Percentiles rank a stretch among this genome's conserved stretches.
Evolutionary conservation across 2,888 invertebrate species (phyloP).

Genomic region (Acanthacorydalis orientalis): DNA sequence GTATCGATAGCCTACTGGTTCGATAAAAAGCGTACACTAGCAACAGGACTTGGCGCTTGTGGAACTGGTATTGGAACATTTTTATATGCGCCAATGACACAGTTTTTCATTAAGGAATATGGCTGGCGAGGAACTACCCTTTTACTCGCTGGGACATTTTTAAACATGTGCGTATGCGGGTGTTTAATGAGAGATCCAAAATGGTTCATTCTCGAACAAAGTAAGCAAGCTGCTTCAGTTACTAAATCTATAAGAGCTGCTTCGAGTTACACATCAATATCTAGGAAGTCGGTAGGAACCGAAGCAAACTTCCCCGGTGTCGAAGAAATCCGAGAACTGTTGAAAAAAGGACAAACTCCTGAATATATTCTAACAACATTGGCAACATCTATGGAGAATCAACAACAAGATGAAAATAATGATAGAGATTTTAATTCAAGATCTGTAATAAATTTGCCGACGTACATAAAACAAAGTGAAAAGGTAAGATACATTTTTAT

Average conservation of each 20-base stretch:
- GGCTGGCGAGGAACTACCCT: constrained; percentile 77
- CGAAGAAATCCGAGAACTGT: constrained; percentile 46
- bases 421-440: constrained; percentile 30
- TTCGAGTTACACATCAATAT: constrained; percentile 33
- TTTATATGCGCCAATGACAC: constrained; percentile 71
- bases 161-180: constrained; percentile 74
- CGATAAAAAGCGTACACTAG: constrained; percentile 70
- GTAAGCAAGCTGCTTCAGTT: constrained; percentile 26
- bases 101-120: constrained; percentile 56
- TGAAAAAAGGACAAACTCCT: constrained; percentile 53
- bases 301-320: constrained; percentile 43
- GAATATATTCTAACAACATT: constrained; percentile 46
- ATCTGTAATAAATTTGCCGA: constrained; percentile 59
- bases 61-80: constrained; percentile 84
- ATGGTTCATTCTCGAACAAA: constrained; percentile 54
- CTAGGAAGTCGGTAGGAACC: constrained; percentile 24
- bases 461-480: constrained; percentile 50
- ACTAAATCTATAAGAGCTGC: constrained; percentile 34
- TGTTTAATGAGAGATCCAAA: constrained; percentile 77
- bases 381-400: constrained; percentile 37
- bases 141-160: constrained; percentile 64
- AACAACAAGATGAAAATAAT: constrained; percentile 26
- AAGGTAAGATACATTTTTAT: constrained; percentile 29
- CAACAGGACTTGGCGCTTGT: constrained; percentile 74
- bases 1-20: constrained; percentile 89